Evolutionary conservation across 2,113 vertebrate genomes (phyloP).

Genomic region (Lagopus leucura): DNA sequence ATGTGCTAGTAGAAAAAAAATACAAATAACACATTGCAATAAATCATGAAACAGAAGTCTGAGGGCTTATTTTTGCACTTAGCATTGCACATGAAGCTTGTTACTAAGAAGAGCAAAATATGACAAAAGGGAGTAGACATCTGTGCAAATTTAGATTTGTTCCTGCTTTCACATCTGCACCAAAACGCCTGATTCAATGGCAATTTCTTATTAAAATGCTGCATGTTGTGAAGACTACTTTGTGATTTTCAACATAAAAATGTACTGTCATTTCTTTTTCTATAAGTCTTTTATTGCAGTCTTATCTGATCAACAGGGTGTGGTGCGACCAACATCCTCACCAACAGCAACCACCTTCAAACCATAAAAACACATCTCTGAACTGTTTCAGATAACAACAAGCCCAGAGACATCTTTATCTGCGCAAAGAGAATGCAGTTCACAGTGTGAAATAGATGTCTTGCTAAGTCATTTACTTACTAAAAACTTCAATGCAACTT

Average conservation of each 20-base stretch:
- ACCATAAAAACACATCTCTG: slow-evolving; percentile 1
- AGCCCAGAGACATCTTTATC: neutral
- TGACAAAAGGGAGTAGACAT: neutral
- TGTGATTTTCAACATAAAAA: neutral
- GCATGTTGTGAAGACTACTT: neutral
- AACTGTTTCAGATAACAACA: neutral
- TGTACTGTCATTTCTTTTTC: neutral
- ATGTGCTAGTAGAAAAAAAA: neutral
- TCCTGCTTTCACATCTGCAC: neutral
- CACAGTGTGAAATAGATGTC: neutral
- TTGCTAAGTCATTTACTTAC: neutral
- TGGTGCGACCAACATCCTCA: slow-evolving; percentile 63
- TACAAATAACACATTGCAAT: neutral
- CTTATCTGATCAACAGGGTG: slow-evolving; percentile 80
- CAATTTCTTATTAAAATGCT: neutral
- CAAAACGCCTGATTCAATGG: neutral
- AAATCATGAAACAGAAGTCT: neutral
- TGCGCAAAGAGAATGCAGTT: neutral
- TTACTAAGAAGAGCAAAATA: neutral
- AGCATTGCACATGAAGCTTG: neutral
- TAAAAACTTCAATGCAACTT: neutral
- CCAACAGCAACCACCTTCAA: slow-evolving; percentile 38
- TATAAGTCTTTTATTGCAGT: neutral
- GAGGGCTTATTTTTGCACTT: neutral
- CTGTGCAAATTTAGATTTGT: neutral